These are phyloP conservation scores for Mormyrus iriodes DNA, from an alignment of 2,113 vertebrate genomes.

Conservation along the genomic window DNA sequence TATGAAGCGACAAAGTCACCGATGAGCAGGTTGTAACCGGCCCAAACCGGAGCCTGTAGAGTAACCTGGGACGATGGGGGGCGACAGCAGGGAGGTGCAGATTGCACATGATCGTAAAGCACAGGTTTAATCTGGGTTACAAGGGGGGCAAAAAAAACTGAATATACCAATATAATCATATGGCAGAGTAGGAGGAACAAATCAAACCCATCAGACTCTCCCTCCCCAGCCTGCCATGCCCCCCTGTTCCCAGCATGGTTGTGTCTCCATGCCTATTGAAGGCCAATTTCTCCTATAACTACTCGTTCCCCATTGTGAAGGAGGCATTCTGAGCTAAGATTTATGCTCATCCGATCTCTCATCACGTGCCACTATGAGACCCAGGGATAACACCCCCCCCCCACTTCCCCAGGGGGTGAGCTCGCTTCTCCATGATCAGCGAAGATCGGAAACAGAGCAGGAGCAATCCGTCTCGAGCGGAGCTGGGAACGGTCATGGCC, in stretches of 20 bases:
- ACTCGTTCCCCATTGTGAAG: not conserved
- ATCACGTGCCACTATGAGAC: not conserved
- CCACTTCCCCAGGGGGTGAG: not conserved
- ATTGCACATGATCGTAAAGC: not conserved
- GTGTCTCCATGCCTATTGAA: not conserved
- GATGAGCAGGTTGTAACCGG: not conserved
- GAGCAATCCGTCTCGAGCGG: not conserved
- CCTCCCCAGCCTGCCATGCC: not conserved
- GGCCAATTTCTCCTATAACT: not conserved
- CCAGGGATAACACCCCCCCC: not conserved
- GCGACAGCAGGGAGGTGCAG: not conserved
- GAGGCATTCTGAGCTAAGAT: not conserved
- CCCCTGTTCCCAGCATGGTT: not conserved
- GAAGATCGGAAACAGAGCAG: conserved; percentile 18
- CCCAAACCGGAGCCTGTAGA: not conserved
- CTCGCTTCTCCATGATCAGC: conserved; percentile 12
- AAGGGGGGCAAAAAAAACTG: not conserved
- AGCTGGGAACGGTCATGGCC: conserved; percentile 32
- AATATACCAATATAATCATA: not conserved
- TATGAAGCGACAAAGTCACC: not conserved
- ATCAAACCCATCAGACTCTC: not conserved
- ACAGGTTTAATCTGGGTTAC: not conserved
- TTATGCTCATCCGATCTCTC: not conserved
- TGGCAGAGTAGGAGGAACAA: not conserved
- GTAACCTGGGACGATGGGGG: not conserved